Evolutionary conservation across 2,888 invertebrate species (phyloP), one percentile per base, ranked within the genome.

Genomic region (Ornithoptera alexandrae): DNA sequence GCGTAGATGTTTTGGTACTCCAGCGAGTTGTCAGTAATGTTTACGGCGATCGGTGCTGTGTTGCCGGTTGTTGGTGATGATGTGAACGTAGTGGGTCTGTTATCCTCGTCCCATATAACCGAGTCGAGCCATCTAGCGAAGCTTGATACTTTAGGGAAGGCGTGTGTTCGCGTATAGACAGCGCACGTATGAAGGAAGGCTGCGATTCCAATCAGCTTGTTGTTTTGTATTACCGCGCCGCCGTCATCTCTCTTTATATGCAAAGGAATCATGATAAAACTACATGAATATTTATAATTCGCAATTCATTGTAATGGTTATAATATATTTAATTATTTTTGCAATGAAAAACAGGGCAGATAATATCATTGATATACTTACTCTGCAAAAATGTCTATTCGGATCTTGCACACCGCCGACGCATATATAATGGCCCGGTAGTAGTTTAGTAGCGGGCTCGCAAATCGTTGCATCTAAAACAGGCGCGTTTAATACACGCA

Each of bases 211-310:
- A 92, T 75, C 0, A 92, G 78, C 0, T 88, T 90, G 75, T 87
- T 84, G 82, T 92, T 91, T 62, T 92, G 92, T 50, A 92, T 81
- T 0, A 92, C 86, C 1, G 92, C 89, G 0, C 92, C 92, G 1
- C 92, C 92, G 72, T 91, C 87, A 83, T 92, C 92, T 79, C 79
- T 87, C 92, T 92, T 42, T 8, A 42, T 42, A 42, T 42, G 12
- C 12, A 42, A 42, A 42, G 42, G 7, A 42, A 42, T 10, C 7
- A 42, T 42, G 7, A 42, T 30, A 30, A 30, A 30, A 30, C 30
- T 30, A 30, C 30, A 30, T 30, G 30, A 42, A 42, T 42, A 42
- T 42, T 42, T 12, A 42, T 1, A 42, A 42, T 42, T 42, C 10
- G 7, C 42, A 42, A 10, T 42, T 5, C 7, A 12, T 50, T 61